These are phyloP conservation scores for Anarsia innoxiella DNA, from an alignment of 2,888 invertebrate genomes.

Conservation along the genomic window DNA sequence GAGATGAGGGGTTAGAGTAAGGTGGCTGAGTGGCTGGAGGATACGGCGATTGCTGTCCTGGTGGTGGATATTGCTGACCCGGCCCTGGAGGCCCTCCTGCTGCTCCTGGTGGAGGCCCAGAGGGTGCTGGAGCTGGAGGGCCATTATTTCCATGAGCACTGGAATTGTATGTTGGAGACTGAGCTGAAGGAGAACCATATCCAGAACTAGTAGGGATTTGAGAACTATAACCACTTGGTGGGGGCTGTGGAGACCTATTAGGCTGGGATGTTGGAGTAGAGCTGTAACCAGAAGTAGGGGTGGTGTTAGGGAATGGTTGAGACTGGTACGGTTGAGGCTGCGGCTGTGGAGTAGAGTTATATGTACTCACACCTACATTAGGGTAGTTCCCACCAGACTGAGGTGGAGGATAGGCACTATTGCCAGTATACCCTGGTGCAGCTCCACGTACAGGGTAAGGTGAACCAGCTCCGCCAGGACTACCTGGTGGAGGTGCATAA, in stretches of 20 bases:
- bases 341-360: constrained; percentile 62
- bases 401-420: constrained; percentile 62
- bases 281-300: constrained; percentile 71
- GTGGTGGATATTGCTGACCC: constrained; percentile 75
- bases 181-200: constrained; percentile 79
- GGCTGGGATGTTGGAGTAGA: constrained; percentile 70
- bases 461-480: constrained; percentile 55
- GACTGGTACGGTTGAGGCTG: constrained; percentile 69
- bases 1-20: constrained; percentile 72
- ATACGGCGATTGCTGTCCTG: constrained; percentile 78
- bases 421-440: constrained; percentile 61
- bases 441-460: constrained; percentile 63
- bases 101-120: constrained; percentile 69
- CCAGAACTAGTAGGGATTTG: constrained; percentile 75
- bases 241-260: constrained; percentile 75
- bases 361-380: constrained; percentile 64
- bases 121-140: constrained; percentile 64
- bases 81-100: constrained; percentile 68
- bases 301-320: constrained; percentile 66
- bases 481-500: constrained; percentile 67
- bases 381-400: constrained; percentile 63
- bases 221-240: constrained; percentile 69
- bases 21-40: constrained; percentile 77
- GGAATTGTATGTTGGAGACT: constrained; percentile 79
- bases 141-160: constrained; percentile 72